phyloP scores from a whole-genome alignment of 35 echinoderm and acorn worm species.

The Diadema setosum region DNA sequence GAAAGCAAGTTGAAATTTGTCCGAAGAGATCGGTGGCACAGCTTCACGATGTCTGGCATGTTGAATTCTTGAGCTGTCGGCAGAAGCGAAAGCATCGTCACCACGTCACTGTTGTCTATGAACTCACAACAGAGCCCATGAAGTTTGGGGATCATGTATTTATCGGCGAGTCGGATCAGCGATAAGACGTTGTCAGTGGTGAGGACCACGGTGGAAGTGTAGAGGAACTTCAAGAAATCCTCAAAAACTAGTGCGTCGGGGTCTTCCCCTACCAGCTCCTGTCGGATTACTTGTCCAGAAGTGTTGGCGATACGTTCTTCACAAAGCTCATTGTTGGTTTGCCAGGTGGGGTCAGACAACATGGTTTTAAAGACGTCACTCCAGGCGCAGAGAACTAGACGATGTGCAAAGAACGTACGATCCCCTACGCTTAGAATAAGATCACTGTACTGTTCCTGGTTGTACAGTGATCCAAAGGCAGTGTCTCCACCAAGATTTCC shows the following conservation, averaged over 20 bases:
- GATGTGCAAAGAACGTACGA: slow-evolving; percentile 35
- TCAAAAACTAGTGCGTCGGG: slow-evolving; percentile 53
- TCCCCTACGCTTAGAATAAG: slow-evolving; percentile 40
- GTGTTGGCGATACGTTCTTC: no score
- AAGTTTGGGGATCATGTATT: slow-evolving; percentile 51
- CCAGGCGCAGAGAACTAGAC: slow-evolving; percentile 66
- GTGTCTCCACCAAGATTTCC: no score
- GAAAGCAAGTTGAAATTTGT: slow-evolving; percentile 42
- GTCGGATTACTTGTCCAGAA: background rate
- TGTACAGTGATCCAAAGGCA: slow-evolving; percentile 38
- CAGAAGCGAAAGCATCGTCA: background rate
- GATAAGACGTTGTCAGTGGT: slow-evolving; percentile 28
- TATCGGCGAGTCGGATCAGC: slow-evolving; percentile 55
- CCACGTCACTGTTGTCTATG: slow-evolving; percentile 2
- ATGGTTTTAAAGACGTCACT: slow-evolving; percentile 61
- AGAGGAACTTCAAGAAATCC: slow-evolving; percentile 75
- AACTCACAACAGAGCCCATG: slow-evolving; percentile 50
- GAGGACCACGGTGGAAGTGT: slow-evolving; percentile 42
- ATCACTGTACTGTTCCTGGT: slow-evolving; percentile 46
- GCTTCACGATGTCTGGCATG: slow-evolving; percentile 2
- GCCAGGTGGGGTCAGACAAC: slow-evolving; percentile 52
- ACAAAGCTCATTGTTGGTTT: background rate
- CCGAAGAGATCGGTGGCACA: slow-evolving; percentile 8
- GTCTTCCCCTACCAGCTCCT: slow-evolving; percentile 38
- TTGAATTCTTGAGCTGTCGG: background rate